These are phyloP conservation scores for Myotis planiceps DNA, from an alignment of 2,797 vertebrate genomes.

Conservation along the genomic window DNA sequence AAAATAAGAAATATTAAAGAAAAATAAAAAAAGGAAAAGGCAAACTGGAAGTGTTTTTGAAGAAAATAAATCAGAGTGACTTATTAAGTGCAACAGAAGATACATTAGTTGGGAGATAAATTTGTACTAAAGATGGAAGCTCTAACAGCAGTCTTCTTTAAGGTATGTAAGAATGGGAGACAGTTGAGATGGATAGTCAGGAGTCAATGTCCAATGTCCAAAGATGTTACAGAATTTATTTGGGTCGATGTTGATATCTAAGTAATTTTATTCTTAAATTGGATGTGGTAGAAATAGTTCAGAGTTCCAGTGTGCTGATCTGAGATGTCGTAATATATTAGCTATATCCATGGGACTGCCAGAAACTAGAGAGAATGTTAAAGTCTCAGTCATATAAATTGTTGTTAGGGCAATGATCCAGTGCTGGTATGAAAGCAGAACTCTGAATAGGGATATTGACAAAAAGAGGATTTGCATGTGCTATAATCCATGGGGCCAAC, in stretches of 20 bases:
- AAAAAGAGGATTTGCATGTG: slow-evolving; percentile 56
- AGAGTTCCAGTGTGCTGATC: slow-evolving; percentile 21
- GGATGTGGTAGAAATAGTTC: background rate
- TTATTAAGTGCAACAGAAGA: background rate
- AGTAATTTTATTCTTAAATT: slow-evolving; percentile 19
- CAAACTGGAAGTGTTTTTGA: background rate
- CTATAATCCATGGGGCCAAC: slow-evolving; percentile 49
- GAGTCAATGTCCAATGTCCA: background rate
- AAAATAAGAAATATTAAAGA: background rate
- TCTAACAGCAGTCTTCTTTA: background rate
- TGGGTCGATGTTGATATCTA: background rate
- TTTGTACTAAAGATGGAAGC: background rate
- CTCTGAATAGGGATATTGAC: slow-evolving; percentile 56
- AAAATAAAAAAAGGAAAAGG: background rate
- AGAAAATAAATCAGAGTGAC: background rate
- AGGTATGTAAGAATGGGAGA: background rate
- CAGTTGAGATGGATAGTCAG: background rate
- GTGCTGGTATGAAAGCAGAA: slow-evolving; percentile 38
- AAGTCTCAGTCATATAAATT: slow-evolving; percentile 35
- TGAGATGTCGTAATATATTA: slow-evolving; percentile 40
- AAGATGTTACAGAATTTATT: background rate
- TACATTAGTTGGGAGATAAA: background rate
- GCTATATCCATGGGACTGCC: slow-evolving; percentile 7
- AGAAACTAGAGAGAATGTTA: slow-evolving; percentile 33
- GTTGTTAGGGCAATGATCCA: slow-evolving; percentile 61